Evolutionary conservation across 1,140 invertebrate species (phyloP).

Genomic region (Pachypsylla venusta): DNA sequence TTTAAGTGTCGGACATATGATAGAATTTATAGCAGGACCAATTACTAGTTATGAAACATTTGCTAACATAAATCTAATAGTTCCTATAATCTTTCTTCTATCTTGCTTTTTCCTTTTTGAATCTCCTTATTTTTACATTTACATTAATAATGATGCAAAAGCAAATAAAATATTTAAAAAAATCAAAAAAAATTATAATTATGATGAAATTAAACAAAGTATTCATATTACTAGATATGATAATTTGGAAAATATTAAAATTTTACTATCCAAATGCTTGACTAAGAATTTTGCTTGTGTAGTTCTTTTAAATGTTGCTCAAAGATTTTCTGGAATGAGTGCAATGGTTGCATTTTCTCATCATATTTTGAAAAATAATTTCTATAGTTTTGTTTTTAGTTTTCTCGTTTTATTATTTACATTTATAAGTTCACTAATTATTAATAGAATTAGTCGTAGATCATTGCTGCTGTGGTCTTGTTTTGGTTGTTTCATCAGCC

Average conservation of each 20-base stretch:
- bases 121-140: constrained; percentile 7
- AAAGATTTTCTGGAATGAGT: constrained; percentile 5
- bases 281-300: background rate
- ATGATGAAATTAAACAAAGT: background rate
- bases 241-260: background rate
- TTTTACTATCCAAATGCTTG: background rate
- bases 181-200: background rate
- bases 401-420: background rate
- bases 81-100: constrained; percentile 2
- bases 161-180: background rate
- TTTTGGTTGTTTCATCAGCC: background rate
- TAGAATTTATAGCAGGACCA: background rate
- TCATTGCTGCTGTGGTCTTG: background rate
- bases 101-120: constrained; percentile 6
- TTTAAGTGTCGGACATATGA: background rate
- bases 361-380: background rate
- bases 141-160: background rate
- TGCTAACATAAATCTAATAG: background rate
- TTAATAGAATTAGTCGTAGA: constrained; percentile 5
- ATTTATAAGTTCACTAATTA: background rate
- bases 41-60: background rate
- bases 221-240: background rate
- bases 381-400: constrained; percentile 4
- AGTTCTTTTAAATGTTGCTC: background rate
- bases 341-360: constrained; percentile 6